A percentile compares a stretch with the other conserved stretches of the same genome.
These are phyloP conservation scores for Ctenoplectra terminalis DNA, from an alignment of 1,140 invertebrate species.

Conservation along the genomic window DNA sequence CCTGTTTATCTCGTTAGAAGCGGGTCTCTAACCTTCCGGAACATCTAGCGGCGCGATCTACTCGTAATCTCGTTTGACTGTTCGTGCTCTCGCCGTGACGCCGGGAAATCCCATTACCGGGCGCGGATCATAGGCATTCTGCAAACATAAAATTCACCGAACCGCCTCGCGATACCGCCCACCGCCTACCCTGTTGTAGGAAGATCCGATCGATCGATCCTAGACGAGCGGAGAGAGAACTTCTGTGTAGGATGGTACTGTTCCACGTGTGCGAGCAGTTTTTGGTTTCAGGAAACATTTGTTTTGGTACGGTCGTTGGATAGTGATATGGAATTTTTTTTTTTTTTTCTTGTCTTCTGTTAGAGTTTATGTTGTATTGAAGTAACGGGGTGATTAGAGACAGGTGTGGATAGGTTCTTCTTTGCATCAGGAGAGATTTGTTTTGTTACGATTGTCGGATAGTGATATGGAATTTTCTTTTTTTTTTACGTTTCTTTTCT, in stretches of 20 bases:
- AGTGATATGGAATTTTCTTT: too few species aligned
- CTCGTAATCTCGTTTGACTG: constrained; percentile 56
- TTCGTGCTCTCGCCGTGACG: constrained; percentile 21
- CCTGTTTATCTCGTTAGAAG: constrained; percentile 60
- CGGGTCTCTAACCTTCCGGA: constrained; percentile 51
- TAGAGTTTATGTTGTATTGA: too few species aligned
- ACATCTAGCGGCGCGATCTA: constrained; percentile 54
- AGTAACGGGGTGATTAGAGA: too few species aligned
- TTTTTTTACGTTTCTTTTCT: too few species aligned
- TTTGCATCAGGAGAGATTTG: too few species aligned
- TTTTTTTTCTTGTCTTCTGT: too few species aligned
- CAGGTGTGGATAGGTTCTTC: too few species aligned
- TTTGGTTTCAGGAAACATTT: background rate
- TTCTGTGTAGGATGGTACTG: background rate
- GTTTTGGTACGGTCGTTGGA: too few species aligned
- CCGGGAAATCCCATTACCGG: constrained; percentile 49
- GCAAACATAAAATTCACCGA: constrained; percentile 41
- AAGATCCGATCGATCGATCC: constrained; percentile 31
- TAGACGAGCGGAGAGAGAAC: background rate
- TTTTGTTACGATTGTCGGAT: too few species aligned
- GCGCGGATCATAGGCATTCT: constrained; percentile 43
- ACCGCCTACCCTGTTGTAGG: background rate
- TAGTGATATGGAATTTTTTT: too few species aligned
- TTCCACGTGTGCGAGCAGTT: background rate
- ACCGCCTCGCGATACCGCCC: background rate